These are phyloP conservation scores for Adelosebastes latens DNA, from an alignment of 2,797 vertebrate species.

Conservation along the genomic window DNA sequence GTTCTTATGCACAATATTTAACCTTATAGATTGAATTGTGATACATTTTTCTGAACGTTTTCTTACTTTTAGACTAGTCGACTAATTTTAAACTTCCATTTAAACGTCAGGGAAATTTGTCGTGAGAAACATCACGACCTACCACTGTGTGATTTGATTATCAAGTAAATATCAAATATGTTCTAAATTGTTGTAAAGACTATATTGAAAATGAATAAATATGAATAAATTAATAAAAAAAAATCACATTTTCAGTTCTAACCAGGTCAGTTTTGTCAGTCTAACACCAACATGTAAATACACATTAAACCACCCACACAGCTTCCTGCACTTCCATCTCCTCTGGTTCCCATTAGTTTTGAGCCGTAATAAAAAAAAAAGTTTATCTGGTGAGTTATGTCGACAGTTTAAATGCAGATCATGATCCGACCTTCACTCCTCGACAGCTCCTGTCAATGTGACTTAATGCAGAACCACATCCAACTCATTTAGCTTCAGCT, in stretches of 20 bases:
- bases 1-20: too few relatives aligned
- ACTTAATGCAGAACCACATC: slow-evolving; percentile 23
- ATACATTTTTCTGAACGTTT: fast-evolving
- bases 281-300: not conserved
- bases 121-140: too few relatives aligned
- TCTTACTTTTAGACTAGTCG: too few relatives aligned
- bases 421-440: slow-evolving; percentile 8
- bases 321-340: not conserved
- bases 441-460: not conserved
- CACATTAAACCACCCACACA: not conserved
- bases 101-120: too few relatives aligned
- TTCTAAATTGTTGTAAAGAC: not conserved
- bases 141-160: not conserved
- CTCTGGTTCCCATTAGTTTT: not conserved
- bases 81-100: too few relatives aligned
- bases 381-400: slow-evolving; percentile 22
- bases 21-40: too few relatives aligned
- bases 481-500: slow-evolving; percentile 6
- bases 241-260: not conserved
- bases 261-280: not conserved
- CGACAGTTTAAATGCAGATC: slow-evolving; percentile 36
- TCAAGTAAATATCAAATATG: not conserved
- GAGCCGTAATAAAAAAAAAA: not conserved
- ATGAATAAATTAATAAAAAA: not conserved
- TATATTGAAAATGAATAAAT: not conserved